Conservation (phyloP, 2,113 vertebrate species). For the Menidia beryllina region DNA sequence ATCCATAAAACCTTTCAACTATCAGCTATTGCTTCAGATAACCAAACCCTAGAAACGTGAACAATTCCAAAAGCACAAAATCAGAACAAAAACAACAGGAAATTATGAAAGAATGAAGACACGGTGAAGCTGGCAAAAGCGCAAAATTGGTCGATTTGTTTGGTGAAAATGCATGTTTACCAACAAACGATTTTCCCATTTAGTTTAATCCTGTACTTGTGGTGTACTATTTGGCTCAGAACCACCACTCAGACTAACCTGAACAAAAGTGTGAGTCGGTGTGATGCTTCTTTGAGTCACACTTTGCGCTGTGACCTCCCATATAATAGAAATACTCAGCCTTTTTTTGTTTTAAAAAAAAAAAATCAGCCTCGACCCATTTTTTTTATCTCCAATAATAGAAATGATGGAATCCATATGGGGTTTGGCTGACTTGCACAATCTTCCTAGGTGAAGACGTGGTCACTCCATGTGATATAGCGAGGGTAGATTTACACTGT, state of each 20-base stretch:
- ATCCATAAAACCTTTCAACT: no score
- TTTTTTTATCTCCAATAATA: background rate
- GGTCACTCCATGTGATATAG: constrained; percentile 2
- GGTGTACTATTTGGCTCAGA: background rate
- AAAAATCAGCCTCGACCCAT: background rate
- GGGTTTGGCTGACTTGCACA: constrained; percentile 5
- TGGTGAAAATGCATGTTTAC: no score
- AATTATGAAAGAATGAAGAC: no score
- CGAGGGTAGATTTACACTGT: constrained; percentile 32
- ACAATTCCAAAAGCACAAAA: no score
- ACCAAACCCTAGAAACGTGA: no score
- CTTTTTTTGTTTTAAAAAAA: background rate
- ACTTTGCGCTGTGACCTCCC: constrained; percentile 31
- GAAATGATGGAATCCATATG: background rate
- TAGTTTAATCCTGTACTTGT: background rate
- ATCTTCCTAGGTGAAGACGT: background rate
- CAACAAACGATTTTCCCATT: no score
- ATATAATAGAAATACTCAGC: constrained; percentile 10
- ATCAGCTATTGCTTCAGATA: no score
- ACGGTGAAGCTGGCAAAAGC: no score
- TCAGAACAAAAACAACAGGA: no score
- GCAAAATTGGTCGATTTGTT: no score
- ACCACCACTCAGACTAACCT: constrained; percentile 10
- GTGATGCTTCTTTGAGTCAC: constrained; percentile 51
- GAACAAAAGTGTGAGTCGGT: constrained; percentile 47